A percentile compares a stretch with the other conserved stretches of the same genome.
Evolutionary conservation across 1,140 invertebrate genomes (phyloP).

Genomic region (Coelopa frigida): DNA sequence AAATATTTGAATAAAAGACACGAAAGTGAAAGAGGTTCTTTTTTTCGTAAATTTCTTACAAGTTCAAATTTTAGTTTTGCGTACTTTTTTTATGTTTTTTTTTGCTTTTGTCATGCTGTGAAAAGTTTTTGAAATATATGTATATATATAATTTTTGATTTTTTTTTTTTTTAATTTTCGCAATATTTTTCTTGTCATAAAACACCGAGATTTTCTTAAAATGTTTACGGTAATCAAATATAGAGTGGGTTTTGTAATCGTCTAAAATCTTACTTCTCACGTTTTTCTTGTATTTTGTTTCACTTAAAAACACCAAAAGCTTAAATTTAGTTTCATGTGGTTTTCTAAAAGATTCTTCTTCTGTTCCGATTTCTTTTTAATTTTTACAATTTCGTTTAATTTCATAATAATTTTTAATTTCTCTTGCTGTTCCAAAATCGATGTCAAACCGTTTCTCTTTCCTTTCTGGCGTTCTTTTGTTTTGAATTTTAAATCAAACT

Average conservation of each 20-base stretch:
- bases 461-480: no score
- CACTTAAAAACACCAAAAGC: conserved; percentile 45
- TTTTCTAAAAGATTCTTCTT: conserved; percentile 42
- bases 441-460: background rate
- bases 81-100: conserved; percentile 7
- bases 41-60: conserved; percentile 21
- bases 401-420: conserved; percentile 13
- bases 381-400: conserved; percentile 3
- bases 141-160: conserved; percentile 10
- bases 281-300: conserved; percentile 21
- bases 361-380: conserved; percentile 27
- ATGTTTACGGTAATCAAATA: conserved; percentile 27
- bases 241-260: conserved; percentile 17
- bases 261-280: conserved; percentile 5
- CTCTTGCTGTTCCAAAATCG: background rate
- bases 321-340: conserved; percentile 42
- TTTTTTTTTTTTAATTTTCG: conserved; percentile 12
- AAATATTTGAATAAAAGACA: conserved; percentile 43
- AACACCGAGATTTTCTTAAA: conserved; percentile 18
- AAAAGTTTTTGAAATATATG: conserved; percentile 9
- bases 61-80: conserved; percentile 6
- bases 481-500: no score
- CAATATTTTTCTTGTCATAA: conserved; percentile 25
- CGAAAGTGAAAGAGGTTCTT: conserved; percentile 45
- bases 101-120: conserved; percentile 6